A percentile compares a stretch with the other conserved stretches of the same genome.
phyloP scores from a whole-genome alignment of 2,797 vertebrate species.

The Sus cebifrons region DNA sequence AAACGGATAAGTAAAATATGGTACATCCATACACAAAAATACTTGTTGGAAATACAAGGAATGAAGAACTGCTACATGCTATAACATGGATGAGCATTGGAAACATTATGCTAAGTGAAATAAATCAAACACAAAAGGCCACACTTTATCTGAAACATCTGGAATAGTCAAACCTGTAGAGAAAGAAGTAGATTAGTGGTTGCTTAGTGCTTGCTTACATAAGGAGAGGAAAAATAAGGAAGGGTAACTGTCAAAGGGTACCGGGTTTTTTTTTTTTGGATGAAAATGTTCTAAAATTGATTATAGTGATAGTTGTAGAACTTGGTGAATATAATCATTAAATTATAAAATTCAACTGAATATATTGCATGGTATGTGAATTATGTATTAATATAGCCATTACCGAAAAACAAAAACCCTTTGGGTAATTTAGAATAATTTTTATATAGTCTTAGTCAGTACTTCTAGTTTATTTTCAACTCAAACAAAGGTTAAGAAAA shows the following conservation, averaged over 20 bases:
- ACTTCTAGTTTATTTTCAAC: slow-evolving; percentile 66
- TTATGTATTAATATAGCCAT: slow-evolving; percentile 30
- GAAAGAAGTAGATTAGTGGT: not conserved
- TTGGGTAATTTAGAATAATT: slow-evolving; percentile 53
- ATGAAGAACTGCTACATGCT: not conserved
- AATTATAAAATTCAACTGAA: slow-evolving; percentile 38
- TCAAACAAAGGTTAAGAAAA: slow-evolving; percentile 75
- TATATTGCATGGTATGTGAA: slow-evolving; percentile 24
- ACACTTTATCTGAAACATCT: slow-evolving; percentile 38
- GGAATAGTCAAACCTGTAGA: slow-evolving; percentile 8
- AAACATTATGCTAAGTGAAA: slow-evolving; percentile 34
- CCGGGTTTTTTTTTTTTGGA: not conserved
- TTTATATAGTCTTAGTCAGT: slow-evolving; percentile 45
- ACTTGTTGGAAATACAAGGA: slow-evolving; percentile 32
- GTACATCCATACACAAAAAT: not conserved
- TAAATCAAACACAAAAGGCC: slow-evolving; percentile 45
- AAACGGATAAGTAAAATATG: slow-evolving; percentile 4
- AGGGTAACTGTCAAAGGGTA: slow-evolving; percentile 4
- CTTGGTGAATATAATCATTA: slow-evolving; percentile 27
- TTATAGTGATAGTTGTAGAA: slow-evolving; percentile 32
- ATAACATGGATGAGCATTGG: not conserved
- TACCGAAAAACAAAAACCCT: not conserved
- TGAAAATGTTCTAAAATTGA: slow-evolving; percentile 51
- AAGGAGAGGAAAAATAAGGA: not conserved
- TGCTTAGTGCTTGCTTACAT: not conserved